phyloP scores from a whole-genome alignment of 2,113 vertebrate genomes.

The Chitala chitala region DNA sequence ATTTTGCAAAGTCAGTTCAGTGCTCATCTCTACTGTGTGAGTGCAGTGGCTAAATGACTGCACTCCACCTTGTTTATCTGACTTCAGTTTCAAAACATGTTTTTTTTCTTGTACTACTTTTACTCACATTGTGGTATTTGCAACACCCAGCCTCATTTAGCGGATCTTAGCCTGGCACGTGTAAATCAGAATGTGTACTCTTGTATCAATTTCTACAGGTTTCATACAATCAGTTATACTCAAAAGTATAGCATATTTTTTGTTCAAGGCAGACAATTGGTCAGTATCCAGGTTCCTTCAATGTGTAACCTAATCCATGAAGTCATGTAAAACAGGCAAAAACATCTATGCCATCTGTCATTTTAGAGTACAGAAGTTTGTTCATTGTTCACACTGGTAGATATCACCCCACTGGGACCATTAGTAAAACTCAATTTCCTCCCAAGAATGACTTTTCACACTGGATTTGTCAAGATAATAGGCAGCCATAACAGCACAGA shows the following conservation, averaged over 20 bases:
- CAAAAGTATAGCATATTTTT: no score
- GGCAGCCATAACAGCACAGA: no score
- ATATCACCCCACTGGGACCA: no score
- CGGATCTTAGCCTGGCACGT: background rate
- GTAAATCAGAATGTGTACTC: background rate
- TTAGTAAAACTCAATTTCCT: no score
- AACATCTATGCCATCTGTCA: no score
- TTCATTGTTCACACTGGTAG: no score
- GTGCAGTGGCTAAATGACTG: background rate
- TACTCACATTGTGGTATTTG: background rate
- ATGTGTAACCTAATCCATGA: background rate
- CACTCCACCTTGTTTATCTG: background rate
- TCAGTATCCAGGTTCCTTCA: background rate
- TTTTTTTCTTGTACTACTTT: background rate
- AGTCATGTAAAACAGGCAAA: no score
- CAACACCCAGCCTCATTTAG: background rate
- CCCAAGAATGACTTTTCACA: no score
- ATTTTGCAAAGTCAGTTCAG: background rate
- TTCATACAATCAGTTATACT: no score
- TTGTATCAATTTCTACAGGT: background rate
- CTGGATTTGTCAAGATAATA: no score
- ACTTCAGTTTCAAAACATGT: slow-evolving; percentile 5
- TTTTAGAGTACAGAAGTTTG: no score
- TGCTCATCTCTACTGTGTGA: background rate
- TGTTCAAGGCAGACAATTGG: no score